Evolutionary conservation across 2,797 vertebrate species (phyloP).

Genomic region (Pangasius larnaudii): DNA sequence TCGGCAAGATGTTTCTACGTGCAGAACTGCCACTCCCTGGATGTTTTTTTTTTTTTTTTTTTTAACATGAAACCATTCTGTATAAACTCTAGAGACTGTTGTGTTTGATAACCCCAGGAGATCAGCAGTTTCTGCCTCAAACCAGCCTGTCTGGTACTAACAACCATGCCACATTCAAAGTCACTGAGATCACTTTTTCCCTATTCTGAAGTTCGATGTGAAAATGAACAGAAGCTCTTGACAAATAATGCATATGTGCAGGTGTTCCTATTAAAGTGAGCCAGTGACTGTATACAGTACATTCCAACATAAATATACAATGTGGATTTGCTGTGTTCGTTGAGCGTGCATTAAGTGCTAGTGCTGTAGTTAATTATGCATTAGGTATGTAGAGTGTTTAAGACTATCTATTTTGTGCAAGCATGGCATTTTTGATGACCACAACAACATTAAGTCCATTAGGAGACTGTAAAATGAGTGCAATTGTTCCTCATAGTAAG

Average conservation of each 20-base stretch:
- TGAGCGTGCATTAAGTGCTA: background rate
- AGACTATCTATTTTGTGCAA: background rate
- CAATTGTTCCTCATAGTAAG: background rate
- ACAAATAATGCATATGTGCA: background rate
- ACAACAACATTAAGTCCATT: background rate
- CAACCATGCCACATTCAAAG: background rate
- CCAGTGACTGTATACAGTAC: background rate
- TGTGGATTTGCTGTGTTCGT: background rate
- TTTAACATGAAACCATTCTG: too few relatives aligned
- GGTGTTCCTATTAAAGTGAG: background rate
- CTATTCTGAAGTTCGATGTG: background rate
- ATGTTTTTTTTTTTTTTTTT: too few relatives aligned
- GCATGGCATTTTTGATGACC: background rate
- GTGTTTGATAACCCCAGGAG: background rate
- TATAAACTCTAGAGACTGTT: background rate
- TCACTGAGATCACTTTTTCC: background rate
- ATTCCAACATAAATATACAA: background rate
- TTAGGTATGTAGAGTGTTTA: background rate
- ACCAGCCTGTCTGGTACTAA: background rate
- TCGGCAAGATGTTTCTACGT: background rate
- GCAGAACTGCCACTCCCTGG: background rate
- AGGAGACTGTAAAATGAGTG: background rate
- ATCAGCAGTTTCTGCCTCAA: background rate
- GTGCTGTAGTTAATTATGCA: background rate
- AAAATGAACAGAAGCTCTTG: background rate